phyloP scores from a whole-genome alignment of 2,113 vertebrate species.

The Actenoides hombroni region DNA sequence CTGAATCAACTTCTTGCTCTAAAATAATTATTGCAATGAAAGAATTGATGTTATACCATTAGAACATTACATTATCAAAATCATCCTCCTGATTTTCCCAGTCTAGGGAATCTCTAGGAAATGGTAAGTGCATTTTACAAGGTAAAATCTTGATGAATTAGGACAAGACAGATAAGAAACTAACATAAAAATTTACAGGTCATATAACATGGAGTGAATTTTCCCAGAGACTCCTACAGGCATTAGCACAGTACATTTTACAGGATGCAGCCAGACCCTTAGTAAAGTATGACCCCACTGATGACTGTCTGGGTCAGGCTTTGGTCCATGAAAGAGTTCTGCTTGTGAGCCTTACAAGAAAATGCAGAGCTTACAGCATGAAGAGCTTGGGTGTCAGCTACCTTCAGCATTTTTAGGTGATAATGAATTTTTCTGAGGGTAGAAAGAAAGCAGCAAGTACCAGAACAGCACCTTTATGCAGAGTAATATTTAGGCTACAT shows the following conservation, averaged over 20 bases:
- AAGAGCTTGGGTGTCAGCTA: background rate
- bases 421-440: background rate
- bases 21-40: background rate
- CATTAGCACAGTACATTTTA: background rate
- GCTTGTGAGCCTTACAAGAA: background rate
- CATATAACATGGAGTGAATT: background rate
- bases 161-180: background rate
- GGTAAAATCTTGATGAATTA: background rate
- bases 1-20: background rate
- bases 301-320: background rate
- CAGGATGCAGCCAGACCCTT: background rate
- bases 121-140: background rate
- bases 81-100: background rate
- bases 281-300: background rate
- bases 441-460: background rate
- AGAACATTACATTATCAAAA: background rate
- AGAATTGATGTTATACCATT: background rate
- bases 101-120: background rate
- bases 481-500: background rate
- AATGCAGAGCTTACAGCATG: background rate
- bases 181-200: background rate
- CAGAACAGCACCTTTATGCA: fast-evolving
- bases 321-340: background rate
- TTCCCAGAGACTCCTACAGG: background rate
- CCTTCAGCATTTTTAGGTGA: background rate